Percentiles rank a stretch among this genome's conserved stretches.
phyloP scores from a whole-genome alignment of 2,113 vertebrate genomes.

The Chaenogobius annularis region DNA sequence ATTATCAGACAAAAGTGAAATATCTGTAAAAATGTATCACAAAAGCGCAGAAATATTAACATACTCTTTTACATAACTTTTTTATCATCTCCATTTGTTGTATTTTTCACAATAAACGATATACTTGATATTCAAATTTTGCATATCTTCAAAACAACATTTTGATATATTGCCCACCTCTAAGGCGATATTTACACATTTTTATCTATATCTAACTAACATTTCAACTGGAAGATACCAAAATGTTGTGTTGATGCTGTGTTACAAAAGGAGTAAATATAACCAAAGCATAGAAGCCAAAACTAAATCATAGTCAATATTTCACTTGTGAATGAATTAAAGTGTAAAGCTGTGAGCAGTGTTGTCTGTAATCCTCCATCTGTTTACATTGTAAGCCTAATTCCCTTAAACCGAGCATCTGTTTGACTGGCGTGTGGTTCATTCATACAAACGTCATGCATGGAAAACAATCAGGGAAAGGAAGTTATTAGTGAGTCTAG shows the following conservation, averaged over 20 bases:
- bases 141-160: too few relatives aligned
- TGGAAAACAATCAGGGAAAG: constrained; percentile 20
- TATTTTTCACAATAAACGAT: too few relatives aligned
- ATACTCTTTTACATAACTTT: too few relatives aligned
- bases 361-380: constrained; percentile 55
- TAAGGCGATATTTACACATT: too few relatives aligned
- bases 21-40: too few relatives aligned
- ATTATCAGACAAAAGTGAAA: too few relatives aligned
- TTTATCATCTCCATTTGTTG: too few relatives aligned
- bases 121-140: too few relatives aligned
- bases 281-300: background rate
- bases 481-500: constrained; percentile 15
- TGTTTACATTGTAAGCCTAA: constrained; percentile 54
- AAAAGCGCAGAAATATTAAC: too few relatives aligned
- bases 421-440: constrained; percentile 29
- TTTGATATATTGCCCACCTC: too few relatives aligned
- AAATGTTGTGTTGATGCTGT: background rate
- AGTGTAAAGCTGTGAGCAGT: constrained; percentile 6
- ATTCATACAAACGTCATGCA: constrained; percentile 21
- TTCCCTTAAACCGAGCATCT: constrained; percentile 42
- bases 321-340: constrained; percentile 11
- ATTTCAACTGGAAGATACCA: background rate
- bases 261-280: background rate
- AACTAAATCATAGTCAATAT: background rate
- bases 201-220: too few relatives aligned